Percentiles rank a stretch among this genome's conserved stretches.
phyloP scores from a whole-genome alignment of 2,113 vertebrate genomes.

The Gymnorhina tibicen region DNA sequence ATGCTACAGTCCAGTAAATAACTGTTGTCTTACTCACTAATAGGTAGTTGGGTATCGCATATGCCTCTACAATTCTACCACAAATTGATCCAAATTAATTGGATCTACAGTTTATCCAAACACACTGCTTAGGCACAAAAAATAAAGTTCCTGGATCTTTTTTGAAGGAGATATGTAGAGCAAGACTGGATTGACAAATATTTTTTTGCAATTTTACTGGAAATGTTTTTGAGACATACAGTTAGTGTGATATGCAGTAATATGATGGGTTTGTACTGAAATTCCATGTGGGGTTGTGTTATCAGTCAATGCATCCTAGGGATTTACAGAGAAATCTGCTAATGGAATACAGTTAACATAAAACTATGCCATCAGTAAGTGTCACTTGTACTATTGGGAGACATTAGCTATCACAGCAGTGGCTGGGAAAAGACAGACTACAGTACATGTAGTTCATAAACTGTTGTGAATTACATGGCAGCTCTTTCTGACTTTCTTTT shows the following conservation, averaged over 20 bases:
- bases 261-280: background rate
- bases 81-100: background rate
- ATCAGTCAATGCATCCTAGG: constrained; percentile 29
- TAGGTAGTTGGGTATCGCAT: background rate
- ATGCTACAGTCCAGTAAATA: background rate
- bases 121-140: background rate
- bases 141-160: background rate
- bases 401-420: constrained; percentile 55
- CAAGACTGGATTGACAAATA: background rate
- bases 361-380: constrained; percentile 52
- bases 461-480: constrained; percentile 24
- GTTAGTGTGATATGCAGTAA: background rate
- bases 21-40: background rate
- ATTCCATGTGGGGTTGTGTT: background rate
- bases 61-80: background rate
- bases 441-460: constrained; percentile 3
- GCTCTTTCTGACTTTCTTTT: constrained; percentile 2
- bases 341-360: constrained; percentile 55
- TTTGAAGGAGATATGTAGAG: background rate
- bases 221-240: background rate
- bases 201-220: background rate
- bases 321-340: constrained; percentile 44
- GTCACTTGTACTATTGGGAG: constrained; percentile 36
- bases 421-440: background rate
- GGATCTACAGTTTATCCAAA: background rate